Evolutionary conservation across 64 coral and sea anemone species (phyloP).

Genomic region (Anthopleura sola): DNA sequence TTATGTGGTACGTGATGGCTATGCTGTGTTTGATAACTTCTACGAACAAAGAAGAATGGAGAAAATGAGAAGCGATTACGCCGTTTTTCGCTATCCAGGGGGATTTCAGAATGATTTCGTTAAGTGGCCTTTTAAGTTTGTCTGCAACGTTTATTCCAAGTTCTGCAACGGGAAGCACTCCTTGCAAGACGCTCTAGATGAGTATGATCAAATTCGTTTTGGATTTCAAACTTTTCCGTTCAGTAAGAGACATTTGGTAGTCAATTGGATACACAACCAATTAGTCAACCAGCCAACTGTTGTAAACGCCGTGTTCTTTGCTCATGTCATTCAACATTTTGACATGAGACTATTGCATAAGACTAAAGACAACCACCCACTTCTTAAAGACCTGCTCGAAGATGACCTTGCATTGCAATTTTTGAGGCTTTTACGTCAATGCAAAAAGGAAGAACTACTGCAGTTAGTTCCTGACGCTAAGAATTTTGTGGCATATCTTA

Average conservation of each 20-base stretch:
- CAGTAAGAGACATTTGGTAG: not conserved
- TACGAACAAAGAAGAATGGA: not conserved
- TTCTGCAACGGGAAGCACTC: not conserved
- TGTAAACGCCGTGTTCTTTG: not conserved
- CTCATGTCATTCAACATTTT: constrained; percentile 16
- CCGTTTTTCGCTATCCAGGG: not conserved
- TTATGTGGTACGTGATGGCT: not conserved
- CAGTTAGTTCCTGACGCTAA: not conserved
- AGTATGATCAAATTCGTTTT: not conserved
- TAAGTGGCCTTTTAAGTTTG: not conserved
- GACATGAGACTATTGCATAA: not conserved
- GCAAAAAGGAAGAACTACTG: not conserved
- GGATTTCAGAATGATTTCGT: not conserved
- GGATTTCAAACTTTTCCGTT: not conserved
- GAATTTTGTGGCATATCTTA: not conserved
- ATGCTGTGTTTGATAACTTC: not conserved
- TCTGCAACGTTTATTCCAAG: not conserved
- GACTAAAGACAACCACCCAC: not conserved
- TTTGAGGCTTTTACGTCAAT: not conserved
- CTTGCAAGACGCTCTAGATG: not conserved
- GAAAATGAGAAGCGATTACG: not conserved
- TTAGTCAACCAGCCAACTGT: no score
- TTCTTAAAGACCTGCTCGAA: not conserved
- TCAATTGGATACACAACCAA: not conserved
- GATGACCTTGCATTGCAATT: not conserved